Base-by-base conservation (phyloP, 2,797 vertebrate species). In the Molossus molossus region DNA sequence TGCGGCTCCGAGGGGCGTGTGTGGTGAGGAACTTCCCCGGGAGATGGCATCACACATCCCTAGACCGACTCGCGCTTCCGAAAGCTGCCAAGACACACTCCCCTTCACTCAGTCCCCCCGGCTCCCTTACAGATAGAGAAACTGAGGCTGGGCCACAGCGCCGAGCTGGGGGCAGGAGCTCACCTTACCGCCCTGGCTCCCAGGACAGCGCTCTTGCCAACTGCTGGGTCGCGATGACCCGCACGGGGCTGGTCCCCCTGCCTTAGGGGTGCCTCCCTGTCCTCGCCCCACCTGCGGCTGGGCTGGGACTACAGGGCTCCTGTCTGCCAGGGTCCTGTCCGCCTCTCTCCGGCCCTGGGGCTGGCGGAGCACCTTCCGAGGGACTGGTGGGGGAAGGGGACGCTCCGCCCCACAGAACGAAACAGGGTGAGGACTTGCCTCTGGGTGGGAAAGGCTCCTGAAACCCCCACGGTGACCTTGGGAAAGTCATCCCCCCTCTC, bases 401-500 rank as follows among this genome's bases (percentile, higher is more conserved):
- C 23, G 10, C 50, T 95, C 23, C 65, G 48, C 53, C 48, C 55
- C 45, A 18, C 9, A 15, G 57, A 75, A 48, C 1, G 50, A 73
- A 83, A 73, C 21, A 89, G 48, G 67, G 75, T 10, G 11, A 75
- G 60, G 60, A 29, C n/a, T 45, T 33, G 20, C 40, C 77, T 48
- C 58, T 15, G 23, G 58, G 48, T 20, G 29, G 37, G 12, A 50
- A 70, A 20, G 40, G 20, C 14, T 84, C 50, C 65, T 57, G 18
- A 33, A 25, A 17, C 18, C 37, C 17, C 10, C 1, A 11, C 70
- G n/a, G 55, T 72, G 89, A 65, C 70, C 92, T 94, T 96, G 82
- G 82, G 85, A 90, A 93, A 90, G 53, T 21, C 70, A 62, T 90
- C 37, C 64, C 55, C 33, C 82, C 69, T 73, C 45, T 86, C 82